phyloP scores from a whole-genome alignment of 1,140 invertebrate species.

The Belonocnema kinseyi region DNA sequence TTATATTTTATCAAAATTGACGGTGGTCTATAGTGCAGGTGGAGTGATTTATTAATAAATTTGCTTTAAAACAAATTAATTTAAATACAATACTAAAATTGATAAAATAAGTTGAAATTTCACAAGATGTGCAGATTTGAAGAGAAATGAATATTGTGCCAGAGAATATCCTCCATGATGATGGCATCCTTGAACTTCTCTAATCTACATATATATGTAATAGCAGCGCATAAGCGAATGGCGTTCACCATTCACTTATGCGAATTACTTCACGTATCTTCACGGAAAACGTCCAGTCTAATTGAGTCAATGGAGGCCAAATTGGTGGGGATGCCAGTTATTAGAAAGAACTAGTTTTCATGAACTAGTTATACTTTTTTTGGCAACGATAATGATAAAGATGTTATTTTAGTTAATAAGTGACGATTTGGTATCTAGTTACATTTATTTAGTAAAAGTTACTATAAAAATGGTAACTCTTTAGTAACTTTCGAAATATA shows the following conservation, averaged over 20 bases:
- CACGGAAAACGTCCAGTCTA: slow-evolving; percentile 7
- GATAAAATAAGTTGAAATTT: not conserved
- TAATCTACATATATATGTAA: slow-evolving; percentile 5
- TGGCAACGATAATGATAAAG: too few relatives aligned
- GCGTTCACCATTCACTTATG: slow-evolving; percentile 19
- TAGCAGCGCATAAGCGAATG: slow-evolving; percentile 8
- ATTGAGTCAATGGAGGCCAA: slow-evolving; percentile 17
- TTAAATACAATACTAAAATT: not conserved
- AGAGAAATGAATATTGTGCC: slow-evolving; percentile 16
- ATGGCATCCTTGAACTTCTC: slow-evolving; percentile 28
- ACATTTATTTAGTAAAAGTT: too few relatives aligned
- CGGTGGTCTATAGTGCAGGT: too few relatives aligned
- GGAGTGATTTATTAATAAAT: too few relatives aligned
- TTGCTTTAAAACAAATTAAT: not conserved
- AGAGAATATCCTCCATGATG: slow-evolving; percentile 32
- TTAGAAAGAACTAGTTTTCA: too few relatives aligned
- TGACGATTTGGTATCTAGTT: too few relatives aligned
- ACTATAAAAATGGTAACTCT: too few relatives aligned
- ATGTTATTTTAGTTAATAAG: too few relatives aligned
- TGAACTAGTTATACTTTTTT: too few relatives aligned
- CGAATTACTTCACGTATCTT: slow-evolving; percentile 21
- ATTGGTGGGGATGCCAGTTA: not conserved
- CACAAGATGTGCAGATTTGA: slow-evolving; percentile 11
- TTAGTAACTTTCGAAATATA: too few relatives aligned
- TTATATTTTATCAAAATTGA: too few relatives aligned